phyloP scores from a whole-genome alignment of 2,888 invertebrate species.

The Andrena camellia region DNA sequence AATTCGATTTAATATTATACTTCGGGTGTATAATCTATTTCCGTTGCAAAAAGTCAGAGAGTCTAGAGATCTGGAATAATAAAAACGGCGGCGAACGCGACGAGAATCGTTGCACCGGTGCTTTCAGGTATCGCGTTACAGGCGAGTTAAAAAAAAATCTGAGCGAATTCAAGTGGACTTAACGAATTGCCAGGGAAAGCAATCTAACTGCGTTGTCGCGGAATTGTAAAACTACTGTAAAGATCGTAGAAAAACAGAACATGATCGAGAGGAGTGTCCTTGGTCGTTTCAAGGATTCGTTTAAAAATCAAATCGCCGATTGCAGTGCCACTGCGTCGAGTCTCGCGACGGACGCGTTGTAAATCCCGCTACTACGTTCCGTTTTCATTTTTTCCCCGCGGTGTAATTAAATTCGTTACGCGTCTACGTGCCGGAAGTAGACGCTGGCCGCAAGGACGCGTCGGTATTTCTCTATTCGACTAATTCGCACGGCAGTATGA shows the following conservation, averaged over 20 bases:
- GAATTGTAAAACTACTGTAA: not conserved
- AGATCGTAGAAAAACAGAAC: not conserved
- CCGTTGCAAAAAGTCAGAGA: no score
- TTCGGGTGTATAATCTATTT: no score
- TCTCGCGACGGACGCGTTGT: not conserved
- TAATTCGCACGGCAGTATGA: conserved; percentile 66
- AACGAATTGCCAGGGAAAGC: no score
- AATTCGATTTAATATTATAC: no score
- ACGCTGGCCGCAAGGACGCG: conserved; percentile 76
- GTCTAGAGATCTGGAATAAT: not conserved
- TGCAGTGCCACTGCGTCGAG: not conserved
- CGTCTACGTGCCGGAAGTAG: conserved; percentile 68
- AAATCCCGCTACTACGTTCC: not conserved
- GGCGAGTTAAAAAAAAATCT: not conserved
- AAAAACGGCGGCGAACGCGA: not conserved
- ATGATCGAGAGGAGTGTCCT: not conserved
- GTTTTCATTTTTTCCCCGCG: not conserved
- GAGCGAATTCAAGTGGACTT: not conserved
- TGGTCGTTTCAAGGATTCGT: not conserved
- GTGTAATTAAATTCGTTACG: not conserved
- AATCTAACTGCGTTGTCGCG: not conserved
- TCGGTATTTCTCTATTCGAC: conserved; percentile 59
- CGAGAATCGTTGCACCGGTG: not conserved
- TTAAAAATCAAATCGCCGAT: not conserved
- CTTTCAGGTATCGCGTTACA: not conserved